phyloP scores from a whole-genome alignment of 2,888 invertebrate genomes.

The Caenorhabditis uteleia region DNA sequence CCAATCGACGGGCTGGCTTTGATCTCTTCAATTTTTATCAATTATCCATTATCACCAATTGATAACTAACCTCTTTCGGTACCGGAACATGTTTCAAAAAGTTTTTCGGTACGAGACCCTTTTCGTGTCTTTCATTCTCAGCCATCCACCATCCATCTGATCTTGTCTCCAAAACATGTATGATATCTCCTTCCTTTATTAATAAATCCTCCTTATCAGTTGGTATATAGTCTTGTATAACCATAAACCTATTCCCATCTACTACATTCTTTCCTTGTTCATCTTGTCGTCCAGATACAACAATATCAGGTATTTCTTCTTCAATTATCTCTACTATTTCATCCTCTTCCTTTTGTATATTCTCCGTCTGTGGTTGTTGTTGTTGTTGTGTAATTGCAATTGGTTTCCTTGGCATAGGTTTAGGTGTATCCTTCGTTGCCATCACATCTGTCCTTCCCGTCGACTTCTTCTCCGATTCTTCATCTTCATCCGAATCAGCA shows the following conservation, averaged over 20 bases:
- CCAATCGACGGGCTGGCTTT: slow-evolving; percentile 15
- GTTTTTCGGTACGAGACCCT: slow-evolving; percentile 52
- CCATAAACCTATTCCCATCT: slow-evolving; percentile 41
- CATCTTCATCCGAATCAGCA: not conserved
- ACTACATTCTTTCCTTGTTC: slow-evolving; percentile 7
- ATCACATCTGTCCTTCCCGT: slow-evolving; percentile 17
- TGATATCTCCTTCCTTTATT: slow-evolving; percentile 39
- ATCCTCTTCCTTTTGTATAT: slow-evolving; percentile 1
- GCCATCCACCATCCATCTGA: slow-evolving; percentile 58
- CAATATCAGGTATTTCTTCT: slow-evolving; percentile 4
- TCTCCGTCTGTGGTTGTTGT: not conserved
- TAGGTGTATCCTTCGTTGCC: slow-evolving; percentile 1
- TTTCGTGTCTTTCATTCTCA: slow-evolving; percentile 33
- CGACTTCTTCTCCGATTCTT: not conserved
- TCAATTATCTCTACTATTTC: not conserved
- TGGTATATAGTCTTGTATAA: slow-evolving; percentile 33
- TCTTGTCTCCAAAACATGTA: slow-evolving; percentile 48
- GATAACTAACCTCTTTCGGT: slow-evolving; percentile 9
- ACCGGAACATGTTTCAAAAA: slow-evolving; percentile 40
- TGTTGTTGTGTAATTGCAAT: slow-evolving; percentile 15
- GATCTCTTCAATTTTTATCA: slow-evolving; percentile 14
- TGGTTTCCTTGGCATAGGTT: slow-evolving; percentile 14
- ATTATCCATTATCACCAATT: not conserved
- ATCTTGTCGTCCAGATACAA: slow-evolving; percentile 4
- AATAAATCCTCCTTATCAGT: slow-evolving; percentile 40